These are phyloP conservation scores for Drosophila triauraria DNA, from an alignment of 1,140 invertebrate genomes.

Conservation along the genomic window DNA sequence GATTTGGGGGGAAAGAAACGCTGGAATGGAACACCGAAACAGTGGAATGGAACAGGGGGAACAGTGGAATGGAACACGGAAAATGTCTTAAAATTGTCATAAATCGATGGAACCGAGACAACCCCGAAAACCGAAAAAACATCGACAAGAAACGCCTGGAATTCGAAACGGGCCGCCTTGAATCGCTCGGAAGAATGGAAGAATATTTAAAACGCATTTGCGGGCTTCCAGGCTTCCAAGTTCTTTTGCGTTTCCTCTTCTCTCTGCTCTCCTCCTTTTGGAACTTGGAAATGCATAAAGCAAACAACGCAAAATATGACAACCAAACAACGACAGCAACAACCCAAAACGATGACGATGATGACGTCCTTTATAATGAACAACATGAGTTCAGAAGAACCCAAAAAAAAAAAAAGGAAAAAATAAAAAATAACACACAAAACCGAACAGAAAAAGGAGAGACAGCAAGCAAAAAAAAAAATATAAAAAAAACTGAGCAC, in stretches of 20 bases:
- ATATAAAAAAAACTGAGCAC: conserved; percentile 40
- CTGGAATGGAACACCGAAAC: neutral
- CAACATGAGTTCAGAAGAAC: conserved; percentile 77
- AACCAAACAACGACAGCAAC: conserved; percentile 54
- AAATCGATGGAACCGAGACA: neutral
- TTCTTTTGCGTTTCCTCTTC: conserved; percentile 4
- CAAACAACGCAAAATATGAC: conserved; percentile 72
- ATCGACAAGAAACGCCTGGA: conserved; percentile 19
- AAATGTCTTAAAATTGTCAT: neutral
- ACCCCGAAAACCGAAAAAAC: neutral
- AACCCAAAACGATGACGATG: conserved; percentile 55
- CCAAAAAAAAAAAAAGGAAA: conserved; percentile 44
- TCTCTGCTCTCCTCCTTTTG: conserved; percentile 1
- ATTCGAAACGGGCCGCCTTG: conserved; percentile 37
- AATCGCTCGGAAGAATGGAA: conserved; percentile 70
- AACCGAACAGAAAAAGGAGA: conserved; percentile 44
- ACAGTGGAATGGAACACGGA: conserved; percentile 1
- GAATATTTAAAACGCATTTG: conserved; percentile 80
- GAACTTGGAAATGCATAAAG: conserved; percentile 76
- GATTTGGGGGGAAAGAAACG: neutral
- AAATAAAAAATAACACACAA: conserved; percentile 22
- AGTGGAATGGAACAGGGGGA: neutral
- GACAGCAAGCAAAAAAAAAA: conserved; percentile 32
- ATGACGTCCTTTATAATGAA: conserved; percentile 78
- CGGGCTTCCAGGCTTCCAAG: conserved; percentile 3